Evolutionary conservation across 2,797 vertebrate genomes (phyloP), one percentile per base, ranked within the genome.

Genomic region (Tarsius wallacei): DNA sequence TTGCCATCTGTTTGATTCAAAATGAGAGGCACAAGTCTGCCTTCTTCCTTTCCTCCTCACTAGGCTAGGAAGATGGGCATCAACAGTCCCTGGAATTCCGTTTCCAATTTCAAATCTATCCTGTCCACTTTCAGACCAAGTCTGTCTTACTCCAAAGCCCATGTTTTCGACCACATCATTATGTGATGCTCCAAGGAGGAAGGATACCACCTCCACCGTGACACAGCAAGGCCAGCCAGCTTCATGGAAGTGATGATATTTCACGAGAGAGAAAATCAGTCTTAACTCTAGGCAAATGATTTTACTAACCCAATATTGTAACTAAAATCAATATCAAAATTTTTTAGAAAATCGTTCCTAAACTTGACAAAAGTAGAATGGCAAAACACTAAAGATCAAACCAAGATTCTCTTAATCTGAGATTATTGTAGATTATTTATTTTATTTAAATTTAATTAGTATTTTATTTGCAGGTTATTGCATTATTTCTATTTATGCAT

Each of bases 311-410:
- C 57, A 88, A 61, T 28, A 74, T 17, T 51, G 12, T 49, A 63
- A 47, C 13, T 47, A 33, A 91, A n/a, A 28, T 53, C 14, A 73
- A 87, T 87, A 83, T 51, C 5, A 80, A 71, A 94, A 49, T n/a
- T 83, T 57, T 84, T 93, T 28, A 90, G 74, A 78, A 78, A 73
- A 36, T 53, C 55, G 90, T 66, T 61, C n/a, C 57, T 87, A n/a
- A 36, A 49, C n/a, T 70, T 55, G 53, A n/a, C 22, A 55, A 61
- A 82, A 90, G 19, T 17, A 70, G 26, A 77, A 63, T 11, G 16
- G 3, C 16, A 36, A 73, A 55, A 87, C 33, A 90, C 26, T 2
- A 51, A 86, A 70, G 66, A 70, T 17, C 21, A 12, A 70, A 64
- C 24, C 28, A 82, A 71, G 28, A 86, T 53, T 90, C 71, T 11